These are phyloP conservation scores for Dryas iulia DNA, from an alignment of 1,140 invertebrate genomes.

Conservation along the genomic window DNA sequence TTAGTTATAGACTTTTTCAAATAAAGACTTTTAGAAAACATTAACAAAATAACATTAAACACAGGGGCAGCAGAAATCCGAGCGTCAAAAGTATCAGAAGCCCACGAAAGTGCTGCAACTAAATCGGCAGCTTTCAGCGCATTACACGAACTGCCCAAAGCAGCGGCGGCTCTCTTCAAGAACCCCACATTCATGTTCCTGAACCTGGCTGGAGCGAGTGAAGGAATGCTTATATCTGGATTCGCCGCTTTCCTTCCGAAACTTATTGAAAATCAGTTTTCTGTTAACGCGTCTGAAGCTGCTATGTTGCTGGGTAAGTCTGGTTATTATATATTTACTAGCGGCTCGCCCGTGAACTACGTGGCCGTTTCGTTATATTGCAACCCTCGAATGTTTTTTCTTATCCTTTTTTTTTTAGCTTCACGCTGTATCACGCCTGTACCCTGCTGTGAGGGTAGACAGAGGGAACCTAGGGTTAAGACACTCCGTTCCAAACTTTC, in stretches of 20 bases:
- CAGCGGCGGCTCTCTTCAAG: constrained; percentile 83
- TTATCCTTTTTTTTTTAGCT: too few relatives aligned
- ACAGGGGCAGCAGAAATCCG: constrained; percentile 84
- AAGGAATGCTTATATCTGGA: constrained; percentile 89
- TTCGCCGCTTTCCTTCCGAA: constrained; percentile 92
- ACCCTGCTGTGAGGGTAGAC: too few relatives aligned
- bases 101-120: constrained; percentile 80
- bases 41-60: not conserved
- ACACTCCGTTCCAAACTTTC: too few relatives aligned
- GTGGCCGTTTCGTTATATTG: too few relatives aligned
- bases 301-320: constrained; percentile 87
- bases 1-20: too few relatives aligned
- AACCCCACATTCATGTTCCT: constrained; percentile 92
- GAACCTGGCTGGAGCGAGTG: constrained; percentile 88
- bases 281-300: constrained; percentile 85
- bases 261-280: constrained; percentile 91
- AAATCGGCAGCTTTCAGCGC: constrained; percentile 81
- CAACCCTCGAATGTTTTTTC: too few relatives aligned
- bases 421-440: too few relatives aligned
- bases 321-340: too few relatives aligned
- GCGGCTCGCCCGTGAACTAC: too few relatives aligned
- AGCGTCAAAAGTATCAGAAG: constrained; percentile 86
- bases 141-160: constrained; percentile 84
- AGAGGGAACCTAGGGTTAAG: too few relatives aligned
- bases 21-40: too few relatives aligned